These are phyloP conservation scores for Umimayanthus kanabou DNA, from an alignment of 92 coral and sea anemone genomes.

Conservation along the genomic window DNA sequence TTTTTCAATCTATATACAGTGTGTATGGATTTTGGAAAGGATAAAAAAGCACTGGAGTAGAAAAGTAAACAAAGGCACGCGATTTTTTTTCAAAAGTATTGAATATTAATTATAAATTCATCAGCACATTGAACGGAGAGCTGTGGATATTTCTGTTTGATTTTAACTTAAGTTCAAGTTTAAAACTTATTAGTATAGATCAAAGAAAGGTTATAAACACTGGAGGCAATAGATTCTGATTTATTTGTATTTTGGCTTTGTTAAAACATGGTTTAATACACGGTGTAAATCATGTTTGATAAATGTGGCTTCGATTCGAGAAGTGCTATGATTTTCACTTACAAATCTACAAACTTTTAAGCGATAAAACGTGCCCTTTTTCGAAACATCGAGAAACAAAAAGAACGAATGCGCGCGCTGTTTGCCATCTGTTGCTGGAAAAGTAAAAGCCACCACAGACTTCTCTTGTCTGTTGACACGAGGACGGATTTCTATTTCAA, in stretches of 20 bases:
- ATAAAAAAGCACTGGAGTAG: no score
- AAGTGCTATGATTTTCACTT: background rate
- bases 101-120: no score
- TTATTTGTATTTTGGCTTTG: background rate
- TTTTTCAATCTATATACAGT: no score
- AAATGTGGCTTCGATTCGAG: background rate
- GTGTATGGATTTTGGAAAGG: no score
- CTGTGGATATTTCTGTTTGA: background rate
- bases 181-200: no score
- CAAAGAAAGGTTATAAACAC: no score
- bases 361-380: background rate
- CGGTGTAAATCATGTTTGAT: background rate
- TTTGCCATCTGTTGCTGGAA: background rate
- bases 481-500: background rate
- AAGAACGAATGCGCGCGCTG: background rate
- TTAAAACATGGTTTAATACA: background rate
- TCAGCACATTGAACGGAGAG: background rate
- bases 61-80: no score
- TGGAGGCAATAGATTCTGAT: no score
- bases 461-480: constrained; percentile 30
- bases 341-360: background rate
- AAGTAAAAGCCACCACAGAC: constrained; percentile 13
- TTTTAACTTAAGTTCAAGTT: background rate
- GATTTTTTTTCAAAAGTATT: background rate
- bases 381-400: background rate